phyloP scores from a whole-genome alignment of 2,113 vertebrate genomes.

The Cyanoderma ruficeps region DNA sequence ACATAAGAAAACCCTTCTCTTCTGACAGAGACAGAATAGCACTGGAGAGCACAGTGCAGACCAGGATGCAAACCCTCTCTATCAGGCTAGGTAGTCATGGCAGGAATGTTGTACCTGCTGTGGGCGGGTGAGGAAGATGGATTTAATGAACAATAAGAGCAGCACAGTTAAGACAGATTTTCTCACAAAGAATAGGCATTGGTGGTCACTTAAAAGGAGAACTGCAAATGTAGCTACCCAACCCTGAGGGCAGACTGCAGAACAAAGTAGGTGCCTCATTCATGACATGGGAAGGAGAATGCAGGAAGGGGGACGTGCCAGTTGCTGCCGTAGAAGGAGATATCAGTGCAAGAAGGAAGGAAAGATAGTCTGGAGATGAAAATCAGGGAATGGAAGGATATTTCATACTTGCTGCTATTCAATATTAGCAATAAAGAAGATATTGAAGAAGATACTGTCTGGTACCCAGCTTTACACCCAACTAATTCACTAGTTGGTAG shows the following conservation, averaged over 20 bases:
- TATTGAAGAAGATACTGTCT: neutral
- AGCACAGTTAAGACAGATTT: neutral
- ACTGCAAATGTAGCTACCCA: neutral
- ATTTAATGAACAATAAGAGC: neutral
- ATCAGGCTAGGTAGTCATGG: neutral
- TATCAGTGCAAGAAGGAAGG: neutral
- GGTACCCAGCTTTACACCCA: neutral
- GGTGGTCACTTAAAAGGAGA: neutral
- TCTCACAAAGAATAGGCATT: neutral
- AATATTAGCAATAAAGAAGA: neutral
- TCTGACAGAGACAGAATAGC: neutral
- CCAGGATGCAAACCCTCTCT: neutral
- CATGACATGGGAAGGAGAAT: neutral
- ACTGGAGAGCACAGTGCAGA: neutral
- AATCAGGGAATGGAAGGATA: neutral
- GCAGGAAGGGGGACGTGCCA: rapidly evolving
- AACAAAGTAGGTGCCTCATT: neutral
- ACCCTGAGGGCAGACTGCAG: neutral
- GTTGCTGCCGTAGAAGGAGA: neutral
- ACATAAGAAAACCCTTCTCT: neutral
- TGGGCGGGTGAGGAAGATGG: rapidly evolving
- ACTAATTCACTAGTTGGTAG: neutral
- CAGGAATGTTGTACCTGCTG: neutral
- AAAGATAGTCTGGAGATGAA: neutral
- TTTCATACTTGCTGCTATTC: neutral